phyloP scores from a whole-genome alignment of 92 coral and sea anemone species.

The Palythoa caribaeorum region DNA sequence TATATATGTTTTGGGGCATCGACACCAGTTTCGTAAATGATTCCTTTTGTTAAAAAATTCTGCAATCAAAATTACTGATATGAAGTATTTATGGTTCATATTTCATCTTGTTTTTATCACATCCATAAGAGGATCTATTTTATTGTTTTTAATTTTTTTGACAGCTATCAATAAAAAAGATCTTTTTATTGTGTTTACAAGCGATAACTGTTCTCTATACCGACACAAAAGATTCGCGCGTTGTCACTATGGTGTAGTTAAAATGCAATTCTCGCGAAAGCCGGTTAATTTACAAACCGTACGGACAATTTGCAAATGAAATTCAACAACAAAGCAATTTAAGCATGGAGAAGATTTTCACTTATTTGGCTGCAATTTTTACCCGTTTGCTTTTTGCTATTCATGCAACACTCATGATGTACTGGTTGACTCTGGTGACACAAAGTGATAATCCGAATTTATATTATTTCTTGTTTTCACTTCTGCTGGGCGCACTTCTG shows the following conservation, averaged over 20 bases:
- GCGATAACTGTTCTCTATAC: neutral
- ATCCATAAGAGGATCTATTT: conserved; percentile 28
- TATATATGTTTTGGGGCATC: no score
- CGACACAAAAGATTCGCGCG: conserved; percentile 6
- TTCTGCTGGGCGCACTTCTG: conserved; percentile 71
- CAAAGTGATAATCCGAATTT: conserved; percentile 48
- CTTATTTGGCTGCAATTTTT: conserved; percentile 87
- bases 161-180: conserved; percentile 42
- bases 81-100: neutral
- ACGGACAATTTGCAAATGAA: conserved; percentile 26
- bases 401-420: conserved; percentile 84
- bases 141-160: conserved; percentile 13
- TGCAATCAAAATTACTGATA: neutral
- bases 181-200: neutral
- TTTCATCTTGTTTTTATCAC: neutral
- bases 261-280: conserved; percentile 25
- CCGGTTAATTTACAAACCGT: neutral
- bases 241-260: conserved; percentile 45
- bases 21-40: neutral
- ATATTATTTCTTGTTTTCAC: conserved; percentile 75
- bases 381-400: conserved; percentile 85
- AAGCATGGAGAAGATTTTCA: conserved; percentile 91
- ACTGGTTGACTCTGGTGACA: conserved; percentile 85
- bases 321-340: neutral
- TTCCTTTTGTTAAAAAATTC: neutral